Evolutionary conservation across 2,888 invertebrate species (phyloP), one percentile per base, ranked within the genome.

Genomic region (Antheraea yamamai): DNA sequence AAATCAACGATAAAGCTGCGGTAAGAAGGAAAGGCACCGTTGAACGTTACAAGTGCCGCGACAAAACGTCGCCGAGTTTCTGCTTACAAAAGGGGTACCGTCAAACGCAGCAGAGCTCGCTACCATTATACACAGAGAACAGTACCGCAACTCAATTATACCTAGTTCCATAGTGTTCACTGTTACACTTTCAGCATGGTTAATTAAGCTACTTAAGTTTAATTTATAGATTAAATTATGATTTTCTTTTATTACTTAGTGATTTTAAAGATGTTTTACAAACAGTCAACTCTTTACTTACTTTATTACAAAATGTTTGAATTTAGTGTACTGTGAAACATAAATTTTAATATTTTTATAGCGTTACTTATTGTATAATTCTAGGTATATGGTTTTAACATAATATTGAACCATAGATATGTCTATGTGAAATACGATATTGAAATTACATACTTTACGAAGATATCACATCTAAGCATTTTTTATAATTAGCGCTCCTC

Each of bases 1-100:
- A 68, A 68, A 68, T 68, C 68, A 39, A 68, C 68, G 68, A 68
- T 68, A 68, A 39, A 68, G 68, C 68, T 35, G 35, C 73, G n/a
- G 16, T 20, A 52, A 70, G 35, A 23, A 26, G 4, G 10, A 7
- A 16, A 51, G 52, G 20, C 74, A 26, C 55, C 64, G 66, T 26
- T 58, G 58, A 72, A 58, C 87, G 87, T 87, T 86, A 88, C 85
- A 88, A 88, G 89, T 88, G 87, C 82, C 83, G 82, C 79, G 78
- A 88, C 88, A 88, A 89, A 83, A 64, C 58, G 64, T 64, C 47
- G 83, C 82, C 79, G 78, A 74, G 75, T 81, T 81, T 78, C 79
- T 81, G 75, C 84, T 80, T 81, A 82, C 83, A 74, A 61, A 78
- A 82, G 83, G 84, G 88, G 86, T 83, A 82, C 82, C 86, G 83